Evolutionary conservation across 2,888 invertebrate genomes (phyloP), one percentile per base, ranked within the genome.

Genomic region (Bhutanitis thaidina): DNA sequence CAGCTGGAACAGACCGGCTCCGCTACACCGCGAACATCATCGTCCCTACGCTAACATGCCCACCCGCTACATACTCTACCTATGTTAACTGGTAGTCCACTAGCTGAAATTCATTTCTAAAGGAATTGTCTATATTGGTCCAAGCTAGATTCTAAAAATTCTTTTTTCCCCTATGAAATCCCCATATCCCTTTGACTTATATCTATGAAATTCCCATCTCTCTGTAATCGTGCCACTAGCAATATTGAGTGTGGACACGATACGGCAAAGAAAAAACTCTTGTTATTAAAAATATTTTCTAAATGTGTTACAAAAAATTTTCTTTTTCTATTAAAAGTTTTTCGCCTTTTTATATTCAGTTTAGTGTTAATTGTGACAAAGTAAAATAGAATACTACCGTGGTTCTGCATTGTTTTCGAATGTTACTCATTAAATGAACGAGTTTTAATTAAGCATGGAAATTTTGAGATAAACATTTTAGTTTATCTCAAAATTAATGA

Each of bases 1-100:
- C 87, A 90, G 79, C 90, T 90, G 90, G 75, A 90, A 87, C 77
- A 86, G 75, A 71, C 61, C 69, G 60, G 61, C 65, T 63, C 60
- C 64, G 59, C 71, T 74, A 50, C 50, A 44, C 38, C 44, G 27
- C 44, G 16, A 36, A 62, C 68, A 65, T 49, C 60, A 55, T 59
- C 61, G 61, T 30, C 36, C 35, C 36, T 8, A 27, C 47, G 16
- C 36, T 29, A n/a, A 32, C 43, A 16, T 43, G 53, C 32, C 49
- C 53, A 43, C 49, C 43, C 34, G n/a, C 15, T 46, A 43, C 37
- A 16, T 15, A 32, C 10, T 30, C 16, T 12, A 32, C 9, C 29
- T 27, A 12, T 14, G 20, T 48, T 43, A 20, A 43, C 36, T 29
- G 30, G 35, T 5, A 3, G 5, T 20, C 20, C 47, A 38, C 8